Conservation (phyloP, 2,888 invertebrate species). For the Hedya salicella region DNA sequence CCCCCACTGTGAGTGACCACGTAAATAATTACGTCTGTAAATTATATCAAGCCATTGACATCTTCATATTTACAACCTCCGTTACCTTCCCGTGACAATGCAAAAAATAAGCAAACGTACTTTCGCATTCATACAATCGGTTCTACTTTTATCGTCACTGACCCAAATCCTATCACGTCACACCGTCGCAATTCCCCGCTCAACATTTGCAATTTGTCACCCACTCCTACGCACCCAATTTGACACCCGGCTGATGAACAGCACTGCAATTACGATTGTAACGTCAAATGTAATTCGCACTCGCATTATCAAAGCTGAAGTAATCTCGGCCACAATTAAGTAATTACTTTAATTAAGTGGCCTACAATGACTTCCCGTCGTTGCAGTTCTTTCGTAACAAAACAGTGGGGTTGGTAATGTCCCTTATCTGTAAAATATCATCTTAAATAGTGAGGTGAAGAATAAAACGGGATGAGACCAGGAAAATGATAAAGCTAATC, state of each 20-base stretch:
- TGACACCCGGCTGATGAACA: constrained; percentile 30
- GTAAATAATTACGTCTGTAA: too few relatives aligned
- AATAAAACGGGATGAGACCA: too few relatives aligned
- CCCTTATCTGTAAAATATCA: constrained; percentile 33
- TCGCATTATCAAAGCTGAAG: constrained; percentile 58
- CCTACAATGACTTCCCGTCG: constrained; percentile 56
- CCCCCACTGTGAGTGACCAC: too few relatives aligned
- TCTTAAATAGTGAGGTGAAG: constrained; percentile 4
- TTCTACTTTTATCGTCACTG: constrained; percentile 33
- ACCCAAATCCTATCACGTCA: constrained; percentile 27
- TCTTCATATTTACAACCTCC: too few relatives aligned
- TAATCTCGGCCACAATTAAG: constrained; percentile 58
- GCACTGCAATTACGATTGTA: constrained; percentile 33
- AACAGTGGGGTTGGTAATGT: constrained; percentile 38
- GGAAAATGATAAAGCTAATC: too few relatives aligned
- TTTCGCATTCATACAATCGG: constrained; percentile 20
- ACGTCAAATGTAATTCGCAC: constrained; percentile 47
- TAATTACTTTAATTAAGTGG: constrained; percentile 68
- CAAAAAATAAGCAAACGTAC: not conserved
- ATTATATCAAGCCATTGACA: too few relatives aligned
- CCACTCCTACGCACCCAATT: constrained; percentile 15
- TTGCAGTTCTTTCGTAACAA: constrained; percentile 36
- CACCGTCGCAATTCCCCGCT: constrained; percentile 24
- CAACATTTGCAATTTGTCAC: constrained; percentile 37
- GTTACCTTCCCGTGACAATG: too few relatives aligned